Evolutionary conservation across 1,140 invertebrate genomes (phyloP), one percentile per base, ranked within the genome.

Genomic region (Kradibia gibbosae): DNA sequence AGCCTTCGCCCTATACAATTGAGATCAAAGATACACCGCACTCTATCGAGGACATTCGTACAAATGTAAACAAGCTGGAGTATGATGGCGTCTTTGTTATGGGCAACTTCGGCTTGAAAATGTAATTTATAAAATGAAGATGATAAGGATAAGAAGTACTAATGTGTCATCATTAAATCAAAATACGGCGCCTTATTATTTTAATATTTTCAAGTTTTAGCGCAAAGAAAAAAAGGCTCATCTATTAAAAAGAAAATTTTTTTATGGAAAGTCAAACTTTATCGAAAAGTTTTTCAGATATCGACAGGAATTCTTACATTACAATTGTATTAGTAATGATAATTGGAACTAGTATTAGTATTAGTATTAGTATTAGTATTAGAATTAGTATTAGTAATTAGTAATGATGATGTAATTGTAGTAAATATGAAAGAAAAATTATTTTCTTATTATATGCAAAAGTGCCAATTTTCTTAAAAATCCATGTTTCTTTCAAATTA

Each of bases 251-350:
- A 8, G 11, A 53, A 50, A 31, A 34, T 53, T 53, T 28, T 45
- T 28, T 13, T 42, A 28, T 50, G 34, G 25, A 20, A 15, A 1
- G 31, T 4, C 48, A 39, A 60, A 31, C 11, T 4, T 62, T 48
- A 77, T 78, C 76, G 28, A 11, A 53, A 31, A 67, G 60, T 50
- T 8, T 28, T 20, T 2, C 0, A 7, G 71, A 71, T 57, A 78
- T 71, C 77, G 42, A 48, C 55, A 22, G 28, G 15, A 71, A 57
- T 71, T 55, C 36, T 78, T 70, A 36, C 31, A 20, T 77, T 31
- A 15, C 45, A 36, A 25, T n/a, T 50, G 17, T 4, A 5, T 71
- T 71, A 50, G 77, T 78, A 62, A n/a, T n/a, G n/a, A n/a, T n/a
- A n/a, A n/a, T n/a, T n/a, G n/a, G n/a, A n/a, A n/a, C n/a, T n/a